Conservation (phyloP, 2,113 vertebrate species). For the Taurulus bubalis region DNA sequence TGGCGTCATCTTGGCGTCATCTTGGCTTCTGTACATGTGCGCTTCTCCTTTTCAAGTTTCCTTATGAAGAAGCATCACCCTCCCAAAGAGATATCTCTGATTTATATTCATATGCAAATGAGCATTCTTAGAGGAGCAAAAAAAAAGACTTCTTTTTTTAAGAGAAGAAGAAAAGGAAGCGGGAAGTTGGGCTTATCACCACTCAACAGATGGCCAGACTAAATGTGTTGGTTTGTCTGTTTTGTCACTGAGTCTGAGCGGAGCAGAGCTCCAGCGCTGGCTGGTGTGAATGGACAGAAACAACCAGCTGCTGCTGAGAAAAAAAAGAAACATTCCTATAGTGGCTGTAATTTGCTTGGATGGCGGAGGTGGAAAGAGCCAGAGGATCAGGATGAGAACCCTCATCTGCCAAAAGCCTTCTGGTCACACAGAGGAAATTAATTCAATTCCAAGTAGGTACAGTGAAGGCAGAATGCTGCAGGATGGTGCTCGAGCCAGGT, state of each 20-base stretch:
- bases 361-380: conserved; percentile 61
- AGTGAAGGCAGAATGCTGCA: conserved; percentile 46
- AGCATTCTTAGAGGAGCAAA: conserved; percentile 42
- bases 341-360: conserved; percentile 72
- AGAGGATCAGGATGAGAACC: conserved; percentile 55
- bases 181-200: conserved; percentile 72
- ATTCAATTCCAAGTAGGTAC: conserved; percentile 65
- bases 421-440: conserved; percentile 65
- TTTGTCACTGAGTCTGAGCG: conserved; percentile 46
- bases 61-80: conserved; percentile 45
- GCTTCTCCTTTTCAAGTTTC: conserved; percentile 64
- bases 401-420: conserved; percentile 66
- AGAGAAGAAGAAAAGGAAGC: conserved; percentile 30
- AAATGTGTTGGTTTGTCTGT: conserved; percentile 63
- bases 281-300: conserved; percentile 58
- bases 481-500: conserved; percentile 36
- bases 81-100: conserved; percentile 64
- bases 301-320: conserved; percentile 64
- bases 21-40: conserved; percentile 34
- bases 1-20: conserved; percentile 13
- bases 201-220: conserved; percentile 62
- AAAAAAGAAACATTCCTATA: conserved; percentile 55
- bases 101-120: conserved; percentile 76
- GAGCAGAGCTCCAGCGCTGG: conserved; percentile 56
- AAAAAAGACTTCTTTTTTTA: conserved; percentile 46